Evolutionary conservation across 2,888 invertebrate species (phyloP).

Genomic region (Gibbula magus): DNA sequence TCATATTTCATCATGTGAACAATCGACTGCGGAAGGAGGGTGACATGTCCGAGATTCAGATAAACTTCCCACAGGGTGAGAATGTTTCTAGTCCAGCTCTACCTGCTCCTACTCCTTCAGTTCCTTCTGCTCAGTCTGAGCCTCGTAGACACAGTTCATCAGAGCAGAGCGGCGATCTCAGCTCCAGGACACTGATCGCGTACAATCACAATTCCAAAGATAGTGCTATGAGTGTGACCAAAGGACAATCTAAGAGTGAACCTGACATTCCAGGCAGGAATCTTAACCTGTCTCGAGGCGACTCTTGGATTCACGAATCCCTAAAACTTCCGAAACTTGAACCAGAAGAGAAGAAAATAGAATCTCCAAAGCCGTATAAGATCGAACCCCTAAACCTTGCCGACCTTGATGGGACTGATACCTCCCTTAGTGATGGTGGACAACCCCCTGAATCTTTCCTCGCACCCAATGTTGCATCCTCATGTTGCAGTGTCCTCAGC

Average conservation of each 20-base stretch:
- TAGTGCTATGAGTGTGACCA: not conserved
- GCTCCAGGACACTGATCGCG: not conserved
- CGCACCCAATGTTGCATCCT: conserved; percentile 46
- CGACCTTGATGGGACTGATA: conserved; percentile 50
- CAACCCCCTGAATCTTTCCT: conserved; percentile 27
- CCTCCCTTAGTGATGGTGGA: conserved; percentile 35
- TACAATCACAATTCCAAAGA: not conserved
- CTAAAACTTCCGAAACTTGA: not conserved
- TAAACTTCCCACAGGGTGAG: conserved; percentile 50
- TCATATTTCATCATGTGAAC: conserved; percentile 75
- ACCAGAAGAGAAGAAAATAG: not conserved
- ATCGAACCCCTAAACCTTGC: conserved; percentile 63
- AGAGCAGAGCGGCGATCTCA: not conserved
- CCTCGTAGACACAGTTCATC: not conserved
- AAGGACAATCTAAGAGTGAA: not conserved
- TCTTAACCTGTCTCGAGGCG: not conserved
- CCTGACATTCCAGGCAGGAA: not conserved
- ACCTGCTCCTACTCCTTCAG: not conserved
- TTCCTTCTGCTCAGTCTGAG: too few relatives aligned
- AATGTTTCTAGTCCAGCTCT: not conserved
- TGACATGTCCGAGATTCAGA: conserved; percentile 35
- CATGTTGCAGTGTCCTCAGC: conserved; percentile 62
- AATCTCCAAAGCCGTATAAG: conserved; percentile 18
- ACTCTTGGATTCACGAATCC: not conserved
- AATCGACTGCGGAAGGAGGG: conserved; percentile 52